Evolutionary conservation across 2,888 invertebrate genomes (phyloP), one percentile per base, ranked within the genome.

Genomic region (Pilophorus perplexus): DNA sequence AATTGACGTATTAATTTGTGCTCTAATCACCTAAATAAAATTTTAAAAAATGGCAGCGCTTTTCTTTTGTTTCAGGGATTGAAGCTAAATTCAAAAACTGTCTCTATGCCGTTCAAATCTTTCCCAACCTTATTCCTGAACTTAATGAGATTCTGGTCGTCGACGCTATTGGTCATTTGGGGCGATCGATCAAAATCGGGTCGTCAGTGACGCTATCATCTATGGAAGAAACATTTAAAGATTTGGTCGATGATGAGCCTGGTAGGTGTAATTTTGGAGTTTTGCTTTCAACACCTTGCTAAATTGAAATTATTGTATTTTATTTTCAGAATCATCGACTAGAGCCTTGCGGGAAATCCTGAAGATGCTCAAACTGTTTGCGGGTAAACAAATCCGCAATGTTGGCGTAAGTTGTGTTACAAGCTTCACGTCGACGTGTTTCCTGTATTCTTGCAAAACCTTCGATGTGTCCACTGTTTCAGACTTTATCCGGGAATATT

Each of bases 341-440:
- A 81, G 85, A 75, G 79, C 86, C 67, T 88, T 85, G 72, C 79
- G 79, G 73, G 84, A 88, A 28, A 83, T 92, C 22, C 80, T 85
- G 6, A 85, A 89, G 59, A 97, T 96, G 89, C 79, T 97, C 25
- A 85, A 92, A 75, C 93, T 89, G 86, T 97, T 97, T 81, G 97
- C 94, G 50, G 95, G 96, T 3, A 90, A 87, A 74, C 97, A 97
- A 80, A 91, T 97, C 54, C 82, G 96, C 69, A 97, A 95, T 78
- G 93, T 93, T 12, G 95, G 93, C 52, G 85, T 82, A 74, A 78
- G 80, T 74, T 23, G 14, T 50, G 14, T 50, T 22, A 27, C 12
- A n/a, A n/a, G n/a, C n/a, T n/a, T n/a, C n/a, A n/a, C n/a, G n/a
- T n/a, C n/a, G n/a, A n/a, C n/a, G n/a, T 12, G 12, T 33, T 33